phyloP scores from a whole-genome alignment of 2,888 invertebrate genomes.

The Nomada flava region DNA sequence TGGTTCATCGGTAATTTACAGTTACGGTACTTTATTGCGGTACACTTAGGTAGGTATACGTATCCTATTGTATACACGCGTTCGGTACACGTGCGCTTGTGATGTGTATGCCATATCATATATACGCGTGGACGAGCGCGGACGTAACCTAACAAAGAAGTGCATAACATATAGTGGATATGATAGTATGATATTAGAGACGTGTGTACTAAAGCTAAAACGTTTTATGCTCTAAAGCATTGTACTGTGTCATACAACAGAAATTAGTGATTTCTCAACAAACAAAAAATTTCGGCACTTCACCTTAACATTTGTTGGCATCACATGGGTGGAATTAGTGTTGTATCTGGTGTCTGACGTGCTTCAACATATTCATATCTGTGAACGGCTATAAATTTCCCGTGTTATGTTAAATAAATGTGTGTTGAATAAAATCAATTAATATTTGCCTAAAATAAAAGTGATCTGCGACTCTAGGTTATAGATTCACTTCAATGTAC shows the following conservation, averaged over 20 bases:
- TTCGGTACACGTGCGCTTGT: constrained; percentile 35
- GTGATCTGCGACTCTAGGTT: background rate
- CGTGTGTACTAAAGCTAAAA: background rate
- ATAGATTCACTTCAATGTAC: constrained; percentile 1
- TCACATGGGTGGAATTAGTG: constrained; percentile 2
- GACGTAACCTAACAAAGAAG: constrained; percentile 35
- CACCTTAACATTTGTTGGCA: background rate
- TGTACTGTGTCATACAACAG: background rate
- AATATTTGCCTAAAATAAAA: background rate
- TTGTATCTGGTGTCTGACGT: constrained; percentile 19
- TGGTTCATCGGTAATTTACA: constrained; percentile 18
- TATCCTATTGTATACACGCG: constrained; percentile 17
- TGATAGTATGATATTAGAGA: constrained; percentile 4
- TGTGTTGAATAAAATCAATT: background rate
- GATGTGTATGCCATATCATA: constrained; percentile 5
- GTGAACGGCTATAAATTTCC: constrained; percentile 12
- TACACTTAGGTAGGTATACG: constrained; percentile 2
- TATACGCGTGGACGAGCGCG: constrained; percentile 31
- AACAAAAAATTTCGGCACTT: background rate
- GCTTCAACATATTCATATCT: constrained; percentile 31
- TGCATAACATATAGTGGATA: constrained; percentile 10
- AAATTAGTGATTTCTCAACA: constrained; percentile 16
- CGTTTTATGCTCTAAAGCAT: constrained; percentile 1
- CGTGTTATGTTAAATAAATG: background rate
- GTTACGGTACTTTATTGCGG: constrained; percentile 45